Percentiles rank a stretch among this genome's conserved stretches.
These are phyloP conservation scores for Carposina sasakii DNA, from an alignment of 1,140 invertebrate genomes.

Conservation along the genomic window DNA sequence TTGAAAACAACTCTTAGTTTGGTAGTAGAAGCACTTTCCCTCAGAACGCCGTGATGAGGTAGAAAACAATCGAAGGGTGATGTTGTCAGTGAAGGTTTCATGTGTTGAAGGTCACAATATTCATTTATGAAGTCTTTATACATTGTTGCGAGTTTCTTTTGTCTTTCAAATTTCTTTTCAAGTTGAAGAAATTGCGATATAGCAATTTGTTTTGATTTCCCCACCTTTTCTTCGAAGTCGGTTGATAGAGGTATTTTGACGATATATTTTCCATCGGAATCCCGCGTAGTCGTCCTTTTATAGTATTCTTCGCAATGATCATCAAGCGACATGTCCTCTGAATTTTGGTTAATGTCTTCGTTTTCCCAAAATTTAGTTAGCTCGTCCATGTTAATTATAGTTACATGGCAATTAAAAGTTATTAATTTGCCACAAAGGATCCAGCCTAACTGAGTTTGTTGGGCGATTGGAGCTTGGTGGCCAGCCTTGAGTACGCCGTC, in stretches of 20 bases:
- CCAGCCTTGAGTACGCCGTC: conserved; percentile 15
- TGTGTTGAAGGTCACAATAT: conserved; percentile 4
- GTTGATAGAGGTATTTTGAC: too few relatives aligned
- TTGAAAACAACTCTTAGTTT: conserved; percentile 1
- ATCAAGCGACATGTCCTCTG: conserved; percentile 1
- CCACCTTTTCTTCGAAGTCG: too few relatives aligned
- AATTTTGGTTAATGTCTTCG: conserved; percentile 17
- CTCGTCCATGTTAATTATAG: conserved; percentile 12
- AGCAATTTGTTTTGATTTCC: too few relatives aligned
- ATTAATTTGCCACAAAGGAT: conserved; percentile 21
- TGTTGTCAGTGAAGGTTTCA: conserved; percentile 22
- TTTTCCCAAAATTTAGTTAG: conserved; percentile 23
- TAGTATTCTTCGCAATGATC: conserved; percentile 17
- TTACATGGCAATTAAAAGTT: conserved; percentile 17
- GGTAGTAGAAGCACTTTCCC: neutral
- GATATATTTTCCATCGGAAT: conserved; percentile 5
- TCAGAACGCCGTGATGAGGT: conserved; percentile 11
- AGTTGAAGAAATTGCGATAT: too few relatives aligned
- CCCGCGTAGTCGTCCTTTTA: conserved; percentile 17
- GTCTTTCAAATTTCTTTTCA: too few relatives aligned
- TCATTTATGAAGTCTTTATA: too few relatives aligned
- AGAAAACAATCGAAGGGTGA: conserved; percentile 34
- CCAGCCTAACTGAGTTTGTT: conserved; percentile 30
- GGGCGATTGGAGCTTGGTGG: conserved; percentile 12
- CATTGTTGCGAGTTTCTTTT: too few relatives aligned